These are phyloP conservation scores for Oenanthe melanoleuca DNA, from an alignment of 2,113 vertebrate species.

Conservation along the genomic window DNA sequence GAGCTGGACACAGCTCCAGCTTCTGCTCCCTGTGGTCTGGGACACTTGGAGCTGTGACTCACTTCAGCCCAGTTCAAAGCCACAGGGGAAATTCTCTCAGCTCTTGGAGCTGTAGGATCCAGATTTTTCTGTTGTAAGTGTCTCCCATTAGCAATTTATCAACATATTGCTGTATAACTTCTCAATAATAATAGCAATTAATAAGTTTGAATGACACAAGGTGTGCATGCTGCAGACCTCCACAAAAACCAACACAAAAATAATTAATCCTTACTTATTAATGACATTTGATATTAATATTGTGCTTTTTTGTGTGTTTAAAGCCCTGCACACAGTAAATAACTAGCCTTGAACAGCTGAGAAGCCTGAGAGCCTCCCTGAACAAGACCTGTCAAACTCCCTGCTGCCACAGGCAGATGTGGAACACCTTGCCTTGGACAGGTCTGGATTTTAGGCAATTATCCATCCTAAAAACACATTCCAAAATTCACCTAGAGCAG, in stretches of 20 bases:
- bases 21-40: background rate
- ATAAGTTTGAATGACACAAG: background rate
- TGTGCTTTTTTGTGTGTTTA: background rate
- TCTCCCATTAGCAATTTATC: background rate
- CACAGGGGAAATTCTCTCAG: background rate
- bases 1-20: background rate
- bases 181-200: constrained; percentile 26
- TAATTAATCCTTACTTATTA: constrained; percentile 48
- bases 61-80: background rate
- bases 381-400: background rate
- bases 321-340: background rate
- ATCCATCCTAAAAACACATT: background rate
- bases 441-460: background rate
- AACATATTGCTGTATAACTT: background rate
- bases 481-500: background rate
- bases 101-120: background rate
- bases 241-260: background rate
- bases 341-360: background rate
- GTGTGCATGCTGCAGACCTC: background rate
- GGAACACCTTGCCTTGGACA: background rate
- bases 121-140: background rate
- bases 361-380: background rate
- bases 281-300: constrained; percentile 21
- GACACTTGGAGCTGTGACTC: background rate
- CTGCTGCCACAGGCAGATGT: background rate